Evolutionary conservation across 2,113 vertebrate genomes (phyloP).

Genomic region (Poicephalus meyeri): DNA sequence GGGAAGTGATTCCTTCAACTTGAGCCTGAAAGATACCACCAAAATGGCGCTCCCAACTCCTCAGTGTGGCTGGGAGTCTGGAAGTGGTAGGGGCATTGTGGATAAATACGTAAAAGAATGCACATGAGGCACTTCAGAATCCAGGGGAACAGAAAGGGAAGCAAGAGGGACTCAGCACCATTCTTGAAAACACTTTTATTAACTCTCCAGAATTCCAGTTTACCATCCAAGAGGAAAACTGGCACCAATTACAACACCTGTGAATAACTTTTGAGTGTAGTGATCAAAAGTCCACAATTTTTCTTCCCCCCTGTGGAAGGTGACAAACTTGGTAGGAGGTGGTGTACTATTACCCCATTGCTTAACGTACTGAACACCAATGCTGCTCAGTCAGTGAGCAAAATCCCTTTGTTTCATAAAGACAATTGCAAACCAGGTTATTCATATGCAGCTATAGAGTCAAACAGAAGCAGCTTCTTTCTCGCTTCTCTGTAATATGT

Average conservation of each 20-base stretch:
- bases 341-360: background rate
- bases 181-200: conserved; percentile 51
- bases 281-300: background rate
- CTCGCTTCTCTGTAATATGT: background rate
- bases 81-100: background rate
- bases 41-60: background rate
- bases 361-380: conserved; percentile 17
- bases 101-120: background rate
- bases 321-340: background rate
- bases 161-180: background rate
- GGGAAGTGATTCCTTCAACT: background rate
- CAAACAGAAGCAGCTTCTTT: background rate
- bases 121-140: background rate
- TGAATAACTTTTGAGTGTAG: background rate
- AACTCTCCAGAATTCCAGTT: background rate
- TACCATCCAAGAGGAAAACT: conserved; percentile 12
- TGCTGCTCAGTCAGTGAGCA: background rate
- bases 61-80: background rate
- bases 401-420: background rate
- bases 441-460: background rate
- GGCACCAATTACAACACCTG: background rate
- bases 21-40: background rate
- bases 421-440: background rate
- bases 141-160: background rate
- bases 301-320: background rate